phyloP scores from a whole-genome alignment of 2,888 invertebrate genomes.

The Carterocephalus palaemon region DNA sequence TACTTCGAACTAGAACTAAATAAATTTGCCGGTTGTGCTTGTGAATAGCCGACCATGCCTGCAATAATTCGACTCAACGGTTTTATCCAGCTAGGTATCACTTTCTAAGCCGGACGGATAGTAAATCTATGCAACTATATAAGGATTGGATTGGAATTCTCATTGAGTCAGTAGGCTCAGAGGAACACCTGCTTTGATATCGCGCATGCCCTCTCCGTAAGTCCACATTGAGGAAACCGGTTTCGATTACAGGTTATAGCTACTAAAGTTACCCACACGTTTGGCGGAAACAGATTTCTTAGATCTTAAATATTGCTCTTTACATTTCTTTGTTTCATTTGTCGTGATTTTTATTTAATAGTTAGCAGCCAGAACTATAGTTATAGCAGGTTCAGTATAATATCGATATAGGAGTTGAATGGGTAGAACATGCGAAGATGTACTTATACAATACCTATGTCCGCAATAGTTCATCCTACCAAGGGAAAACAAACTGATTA shows the following conservation, averaged over 20 bases:
- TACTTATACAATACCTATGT: no score
- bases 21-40: no score
- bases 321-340: neutral
- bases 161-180: constrained; percentile 71
- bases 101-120: constrained; percentile 7
- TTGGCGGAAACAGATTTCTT: constrained; percentile 72
- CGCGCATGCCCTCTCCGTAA: constrained; percentile 74
- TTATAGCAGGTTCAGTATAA: no score
- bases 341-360: no score
- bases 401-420: no score
- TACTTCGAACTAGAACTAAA: no score
- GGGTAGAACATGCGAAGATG: no score
- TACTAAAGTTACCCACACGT: constrained; percentile 55
- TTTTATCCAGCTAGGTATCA: constrained; percentile 7
- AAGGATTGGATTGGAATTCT: constrained; percentile 68
- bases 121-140: constrained; percentile 61
- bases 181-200: constrained; percentile 76
- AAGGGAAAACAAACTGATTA: no score
- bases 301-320: constrained; percentile 12
- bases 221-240: constrained; percentile 75
- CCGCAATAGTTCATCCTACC: no score
- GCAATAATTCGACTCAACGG: constrained; percentile 1
- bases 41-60: no score
- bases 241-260: constrained; percentile 76
- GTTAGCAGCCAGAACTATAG: no score